Evolutionary conservation across 2,113 vertebrate genomes (phyloP), one percentile per base, ranked within the genome.

Genomic region (Tetrax tetrax): DNA sequence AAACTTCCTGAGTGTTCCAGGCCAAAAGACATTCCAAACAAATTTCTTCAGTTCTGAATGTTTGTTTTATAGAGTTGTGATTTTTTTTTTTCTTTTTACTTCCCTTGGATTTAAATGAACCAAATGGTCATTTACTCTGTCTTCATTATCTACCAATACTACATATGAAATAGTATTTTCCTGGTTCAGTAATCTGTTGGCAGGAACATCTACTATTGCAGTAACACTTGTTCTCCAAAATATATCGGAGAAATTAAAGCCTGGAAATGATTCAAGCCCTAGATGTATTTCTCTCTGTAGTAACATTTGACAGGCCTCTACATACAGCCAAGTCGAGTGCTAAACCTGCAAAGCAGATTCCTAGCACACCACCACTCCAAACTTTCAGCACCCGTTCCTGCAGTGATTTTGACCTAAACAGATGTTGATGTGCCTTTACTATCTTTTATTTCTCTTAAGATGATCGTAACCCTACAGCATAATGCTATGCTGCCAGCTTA

Each of bases 191-290:
- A 91, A 87, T 93, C 93, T 53, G 77, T 76, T 95, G 96, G 93
- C 93, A 97, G 81, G 65, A 94, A 69, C 95, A 96, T 87, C 91
- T 89, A 91, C 81, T 97, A 91, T 96, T 96, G 91, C 91, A 94
- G 56, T 95, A 96, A 96, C 93, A 92, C 89, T 84, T 79, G 69
- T 83, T 97, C 94, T 95, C 93, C 51, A 77, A 93, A 95, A 94
- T 66, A 83, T 78, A 95, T 97, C 76, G 47, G 91, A 89, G 93
- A 88, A 96, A 96, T 96, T 96, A 94, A 94, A 95, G 93, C 78
- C 93, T 96, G 94, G 96, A 96, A 89, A 60, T 1, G 17, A 70
- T 82, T 78, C 87, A 96, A 95, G 57, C 28, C 90, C 78, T 71
- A 47, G n/a, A 84, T 2, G 53, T 91, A 84, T 82, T 96, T 93